Conservation (phyloP, 2,888 invertebrate species). For the Cephus pygmeus region DNA sequence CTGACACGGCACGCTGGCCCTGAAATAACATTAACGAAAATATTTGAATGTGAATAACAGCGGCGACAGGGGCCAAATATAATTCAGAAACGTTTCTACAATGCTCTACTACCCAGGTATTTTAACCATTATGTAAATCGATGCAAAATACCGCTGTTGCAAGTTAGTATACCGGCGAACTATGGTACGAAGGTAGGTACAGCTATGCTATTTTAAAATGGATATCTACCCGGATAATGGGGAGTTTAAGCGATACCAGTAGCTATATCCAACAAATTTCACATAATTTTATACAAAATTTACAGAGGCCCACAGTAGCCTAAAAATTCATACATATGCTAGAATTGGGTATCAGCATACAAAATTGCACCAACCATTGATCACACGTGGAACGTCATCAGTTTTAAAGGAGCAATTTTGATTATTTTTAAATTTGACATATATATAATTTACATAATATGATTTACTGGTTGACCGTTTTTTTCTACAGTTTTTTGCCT, state of each 20-base stretch:
- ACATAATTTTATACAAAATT: background rate
- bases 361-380: too few species aligned
- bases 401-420: too few species aligned
- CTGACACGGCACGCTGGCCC: slow-evolving; percentile 38
- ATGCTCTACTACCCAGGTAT: slow-evolving; percentile 45
- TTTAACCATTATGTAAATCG: slow-evolving; percentile 64
- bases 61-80: slow-evolving; percentile 41
- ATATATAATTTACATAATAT: slow-evolving; percentile 13
- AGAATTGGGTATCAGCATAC: background rate
- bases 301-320: background rate
- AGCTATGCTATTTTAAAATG: background rate
- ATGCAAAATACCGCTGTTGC: slow-evolving; percentile 55
- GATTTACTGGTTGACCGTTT: background rate
- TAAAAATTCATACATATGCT: background rate
- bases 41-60: slow-evolving; percentile 60
- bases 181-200: background rate
- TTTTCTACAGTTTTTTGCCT: background rate
- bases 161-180: background rate
- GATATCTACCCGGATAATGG: background rate
- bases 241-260: background rate
- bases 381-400: too few species aligned
- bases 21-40: slow-evolving; percentile 52
- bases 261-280: background rate
- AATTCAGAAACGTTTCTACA: slow-evolving; percentile 59
- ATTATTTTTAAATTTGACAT: background rate